Base-by-base conservation (phyloP, 2,797 vertebrate species). In the Cynopterus sphinx region DNA sequence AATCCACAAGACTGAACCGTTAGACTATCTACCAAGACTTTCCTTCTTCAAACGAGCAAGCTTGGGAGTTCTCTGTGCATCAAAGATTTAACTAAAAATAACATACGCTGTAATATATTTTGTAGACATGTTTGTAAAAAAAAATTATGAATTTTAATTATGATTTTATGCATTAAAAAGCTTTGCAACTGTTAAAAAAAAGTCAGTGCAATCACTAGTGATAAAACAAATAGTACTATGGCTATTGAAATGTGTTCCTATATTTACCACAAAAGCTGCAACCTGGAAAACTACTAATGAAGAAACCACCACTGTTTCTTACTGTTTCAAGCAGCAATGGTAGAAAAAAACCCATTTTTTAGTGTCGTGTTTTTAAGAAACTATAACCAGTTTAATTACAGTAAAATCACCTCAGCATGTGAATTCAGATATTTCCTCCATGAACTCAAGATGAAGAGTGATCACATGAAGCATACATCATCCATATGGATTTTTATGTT, bases 1-100 rank as follows among this genome's bases (percentile, higher is more conserved):
- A 90, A 91, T 94, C 87, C 85, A 96, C 90, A 94, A 97, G 87
- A 86, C 88, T 39, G 96, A 97, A 95, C 92, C 97, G 61, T 79
- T 51, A 78, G 57, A 57, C 74, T 93, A 33, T 61, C 46, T 17
- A 83, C 61, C 85, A 92, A 89, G 39, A 68, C 83, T 79, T 95
- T 96, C 77, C 46, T 96, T 94, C 87, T 87, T 85, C 43, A 84
- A 79, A 90, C 0, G 16, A 86, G 65, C 57, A 55, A 96, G 86
- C 55, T 19, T 82, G 81, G 77, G 71, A 63, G 74, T 71, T 95
- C 73, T 93, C 65, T 94, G 77, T 63, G 67, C 28, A 77, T 70
- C 8, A 39, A 77, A 93, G 24, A 91, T 75, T 90, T 74, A 95
- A 89, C 36, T 92, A 90, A 88, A 89, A 95, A 81, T 71, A 95